phyloP scores from a whole-genome alignment of 2,113 vertebrate genomes.

The Elaphurus davidianus region DNA sequence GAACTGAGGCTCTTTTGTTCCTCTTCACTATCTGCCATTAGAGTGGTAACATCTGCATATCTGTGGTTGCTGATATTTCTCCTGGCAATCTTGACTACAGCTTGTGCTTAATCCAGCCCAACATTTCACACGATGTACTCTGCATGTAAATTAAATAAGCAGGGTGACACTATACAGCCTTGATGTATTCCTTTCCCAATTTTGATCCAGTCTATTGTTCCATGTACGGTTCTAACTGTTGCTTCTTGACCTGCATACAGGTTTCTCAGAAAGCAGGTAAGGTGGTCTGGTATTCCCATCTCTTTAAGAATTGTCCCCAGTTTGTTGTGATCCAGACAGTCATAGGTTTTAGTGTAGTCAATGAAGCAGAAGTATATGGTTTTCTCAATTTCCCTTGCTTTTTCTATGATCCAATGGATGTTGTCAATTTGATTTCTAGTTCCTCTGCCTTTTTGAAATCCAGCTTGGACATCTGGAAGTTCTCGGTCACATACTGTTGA shows the following conservation, averaged over 20 bases:
- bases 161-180: neutral
- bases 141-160: neutral
- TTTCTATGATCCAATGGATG: neutral
- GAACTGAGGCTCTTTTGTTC: neutral
- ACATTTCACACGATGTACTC: neutral
- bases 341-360: neutral
- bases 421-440: neutral
- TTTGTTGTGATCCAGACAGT: neutral
- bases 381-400: neutral
- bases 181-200: neutral
- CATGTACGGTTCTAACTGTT: neutral
- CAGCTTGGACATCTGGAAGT: neutral
- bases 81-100: neutral
- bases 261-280: neutral
- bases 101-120: neutral
- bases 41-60: neutral
- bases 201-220: neutral
- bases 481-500: accelerated
- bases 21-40: neutral
- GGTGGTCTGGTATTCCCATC: neutral
- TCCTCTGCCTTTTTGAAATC: neutral
- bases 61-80: neutral
- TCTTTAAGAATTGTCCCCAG: neutral
- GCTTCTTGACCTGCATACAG: neutral
- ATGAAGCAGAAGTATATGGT: neutral